Evolutionary conservation across 2,797 vertebrate species (phyloP), one percentile per base, ranked within the genome.

Genomic region (Bradypus variegatus): DNA sequence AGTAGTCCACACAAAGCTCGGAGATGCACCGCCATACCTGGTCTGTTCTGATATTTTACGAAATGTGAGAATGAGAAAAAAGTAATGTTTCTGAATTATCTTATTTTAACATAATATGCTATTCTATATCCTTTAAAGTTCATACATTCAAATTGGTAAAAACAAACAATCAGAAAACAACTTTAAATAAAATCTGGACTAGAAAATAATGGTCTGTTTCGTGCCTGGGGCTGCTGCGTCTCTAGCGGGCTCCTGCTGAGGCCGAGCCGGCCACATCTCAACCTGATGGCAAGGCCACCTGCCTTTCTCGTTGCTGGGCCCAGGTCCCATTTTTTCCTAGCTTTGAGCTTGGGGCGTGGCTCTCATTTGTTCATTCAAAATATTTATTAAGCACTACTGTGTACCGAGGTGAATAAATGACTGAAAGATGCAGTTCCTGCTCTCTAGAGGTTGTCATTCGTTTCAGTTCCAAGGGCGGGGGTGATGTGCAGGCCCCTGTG

Each of bases 71-170:
- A 25, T 70, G 45, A 62, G 65, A 58, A 75, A 55, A 29, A 80
- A 53, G 18, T n/a, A 69, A 75, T 70, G n/a, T 75, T 91, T 91
- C 86, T 82, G 72, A 90, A 80, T 90, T 70, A 31, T 33, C 15
- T 90, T 53, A 58, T 92, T 79, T 76, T 86, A 82, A 70, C 45
- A 19, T 53, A 60, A 11, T 48, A n/a, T 76, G 70, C 75, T 82
- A 36, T 41, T 90, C 38, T 79, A 23, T 75, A 70, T 50, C 36
- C 33, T 72, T 88, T 12, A 76, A 83, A 60, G 31, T 88, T 81
- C 53, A 1, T 58, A 19, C 36, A 3, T 81, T 88, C 31, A 33
- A 60, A 75, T 23, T 58, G 60, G 18, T 62, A 75, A 85, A 81
- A 53, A 23, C 55, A 36, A 15, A 36, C 41, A 38, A 45, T 45